Conservation (phyloP, 2,113 vertebrate species). For the Lampris megalopsis region DNA sequence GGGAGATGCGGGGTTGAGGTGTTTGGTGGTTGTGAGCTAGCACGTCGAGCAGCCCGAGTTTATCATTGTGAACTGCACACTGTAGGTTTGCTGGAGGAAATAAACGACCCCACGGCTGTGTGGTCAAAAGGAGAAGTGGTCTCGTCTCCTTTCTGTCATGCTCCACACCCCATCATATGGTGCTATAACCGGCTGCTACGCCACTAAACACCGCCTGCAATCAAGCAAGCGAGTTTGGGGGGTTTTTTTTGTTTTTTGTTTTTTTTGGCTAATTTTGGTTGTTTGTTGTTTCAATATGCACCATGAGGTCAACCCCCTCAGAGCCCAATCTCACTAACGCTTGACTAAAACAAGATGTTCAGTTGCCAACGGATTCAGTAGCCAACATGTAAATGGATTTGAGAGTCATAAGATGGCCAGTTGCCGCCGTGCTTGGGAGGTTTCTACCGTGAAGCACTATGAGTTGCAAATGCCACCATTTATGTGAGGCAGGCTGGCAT, state of each 20-base stretch:
- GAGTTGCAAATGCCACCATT: conserved; percentile 41
- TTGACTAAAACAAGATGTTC: conserved; percentile 48
- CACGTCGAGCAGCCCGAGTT: too few relatives aligned
- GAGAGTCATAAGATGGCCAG: conserved; percentile 61
- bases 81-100: too few relatives aligned
- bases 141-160: too few relatives aligned
- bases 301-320: conserved; percentile 11
- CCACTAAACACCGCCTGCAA: background rate
- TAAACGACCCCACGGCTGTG: too few relatives aligned
- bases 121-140: too few relatives aligned
- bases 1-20: too few relatives aligned
- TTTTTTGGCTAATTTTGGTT: background rate
- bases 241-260: background rate
- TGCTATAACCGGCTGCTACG: conserved; percentile 1
- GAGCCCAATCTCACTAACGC: conserved; percentile 37
- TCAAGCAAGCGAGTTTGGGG: background rate
- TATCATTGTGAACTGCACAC: too few relatives aligned
- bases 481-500: background rate
- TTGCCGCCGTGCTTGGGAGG: conserved; percentile 31
- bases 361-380: conserved; percentile 41
- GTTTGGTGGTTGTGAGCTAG: too few relatives aligned
- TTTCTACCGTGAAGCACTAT: conserved; percentile 1
- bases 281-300: conserved; percentile 6
- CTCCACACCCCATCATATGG: background rate
- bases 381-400: conserved; percentile 60